phyloP scores from a whole-genome alignment of 1,140 invertebrate genomes.

The Diprion similis region DNA sequence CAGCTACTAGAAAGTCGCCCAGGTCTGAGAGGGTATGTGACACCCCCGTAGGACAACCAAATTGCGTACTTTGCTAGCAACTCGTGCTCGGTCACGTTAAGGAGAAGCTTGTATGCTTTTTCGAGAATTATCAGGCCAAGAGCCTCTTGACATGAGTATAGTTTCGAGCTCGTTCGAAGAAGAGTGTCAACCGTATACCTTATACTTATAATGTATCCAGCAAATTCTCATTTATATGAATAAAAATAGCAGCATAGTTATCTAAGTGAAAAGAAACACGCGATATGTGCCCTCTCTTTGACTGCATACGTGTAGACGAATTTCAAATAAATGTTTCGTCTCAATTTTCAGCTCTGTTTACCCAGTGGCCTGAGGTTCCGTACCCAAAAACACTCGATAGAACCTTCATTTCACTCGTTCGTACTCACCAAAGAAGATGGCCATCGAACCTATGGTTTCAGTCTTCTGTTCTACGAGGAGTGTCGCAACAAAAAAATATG shows the following conservation, averaged over 20 bases:
- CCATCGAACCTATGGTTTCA: constrained; percentile 90
- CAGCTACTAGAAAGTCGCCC: too few species aligned
- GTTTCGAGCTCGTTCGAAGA: neutral
- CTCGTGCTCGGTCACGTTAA: neutral
- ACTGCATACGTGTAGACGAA: neutral
- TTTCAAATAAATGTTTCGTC: constrained; percentile 30
- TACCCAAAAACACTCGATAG: constrained; percentile 90
- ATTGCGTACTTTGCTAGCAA: too few species aligned
- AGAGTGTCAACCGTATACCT: neutral
- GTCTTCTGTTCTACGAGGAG: constrained; percentile 95
- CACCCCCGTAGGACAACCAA: too few species aligned
- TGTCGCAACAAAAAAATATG: constrained; percentile 91
- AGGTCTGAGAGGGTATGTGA: too few species aligned
- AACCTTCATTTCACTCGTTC: constrained; percentile 95
- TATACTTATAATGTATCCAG: too few species aligned
- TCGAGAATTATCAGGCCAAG: neutral
- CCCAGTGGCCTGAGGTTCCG: constrained; percentile 92
- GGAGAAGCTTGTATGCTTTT: neutral
- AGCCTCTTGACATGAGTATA: neutral
- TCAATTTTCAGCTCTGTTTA: constrained; percentile 81
- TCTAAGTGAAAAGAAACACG: neutral
- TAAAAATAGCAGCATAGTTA: constrained; percentile 2
- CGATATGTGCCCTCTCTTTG: neutral
- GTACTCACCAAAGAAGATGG: constrained; percentile 97
- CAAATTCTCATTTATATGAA: neutral